Base-by-base conservation (phyloP, 2,888 invertebrate genomes). In the Rhodophaea formosa region DNA sequence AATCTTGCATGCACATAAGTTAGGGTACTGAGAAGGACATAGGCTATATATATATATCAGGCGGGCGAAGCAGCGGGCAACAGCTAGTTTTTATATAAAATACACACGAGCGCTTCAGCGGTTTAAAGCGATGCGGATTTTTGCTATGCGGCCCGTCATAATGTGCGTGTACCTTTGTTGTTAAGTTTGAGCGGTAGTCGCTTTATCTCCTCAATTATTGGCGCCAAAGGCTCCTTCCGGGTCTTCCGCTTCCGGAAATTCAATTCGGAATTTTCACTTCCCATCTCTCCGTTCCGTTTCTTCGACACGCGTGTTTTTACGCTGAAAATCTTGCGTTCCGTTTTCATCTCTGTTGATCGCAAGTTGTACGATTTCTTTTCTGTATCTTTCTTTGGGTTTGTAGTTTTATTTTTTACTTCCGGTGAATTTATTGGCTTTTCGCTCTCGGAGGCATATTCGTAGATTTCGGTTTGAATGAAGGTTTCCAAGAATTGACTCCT, bases 401-500 rank as follows among this genome's bases (percentile, higher is more conserved):
- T 6, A 2, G 39, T 58, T 30, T 58, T 75, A 3, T 65, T 76
- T 65, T 72, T 82, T 0, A 61, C 29, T 58, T 84, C 86, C 0
- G 80, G 72, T 0, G 75, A 77, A 8, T 68, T 78, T 0, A 79
- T 63, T 0, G 84, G 54, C 63, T 77, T 84, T 60, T 90, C 91
- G 42, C 69, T 84, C 61, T 91, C 91, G 0, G 85, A 84, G 0
- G 91, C 90, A 63, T 88, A 91, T 55, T 89, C 89, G 58, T 90
- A 91, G 0, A 60, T 72, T 63, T 87, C 88, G 0, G 76, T 73
- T 1, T 82, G 82, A 10, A 80, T 65, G 53, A 90, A 91, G 0
- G 79, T 73, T 57, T 80, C 74, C 1, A 88, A 57, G 47, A 91
- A 91, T 60, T 91, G 89, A 57, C 88, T 88, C 44, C 68, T 78